Evolutionary conservation across 2,113 vertebrate species (phyloP), one percentile per base, ranked within the genome.

Genomic region (Oreochromis aureus): DNA sequence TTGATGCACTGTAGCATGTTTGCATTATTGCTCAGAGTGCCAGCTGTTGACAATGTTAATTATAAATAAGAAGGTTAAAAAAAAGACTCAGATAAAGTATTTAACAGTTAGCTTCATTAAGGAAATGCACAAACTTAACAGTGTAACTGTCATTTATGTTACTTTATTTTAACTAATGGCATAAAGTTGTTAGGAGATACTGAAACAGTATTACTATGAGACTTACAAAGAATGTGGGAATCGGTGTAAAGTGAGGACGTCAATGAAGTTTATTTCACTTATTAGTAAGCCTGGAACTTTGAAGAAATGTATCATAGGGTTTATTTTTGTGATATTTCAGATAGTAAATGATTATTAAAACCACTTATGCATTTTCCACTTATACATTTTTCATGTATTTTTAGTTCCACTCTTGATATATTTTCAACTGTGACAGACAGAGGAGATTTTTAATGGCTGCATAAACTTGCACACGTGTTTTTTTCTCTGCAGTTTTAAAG

Each of bases 401-500:
- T 41, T 24, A 36, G 15, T 19, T 81, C 7, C 5, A 41, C 59
- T 46, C 32, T 80, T 90, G 22, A 36, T 84, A 30, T 41, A 5
- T 34, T 80, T 89, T 78, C 18, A 89, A 39, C 34, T 9, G 55
- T 71, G 22, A 83, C 11, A 79, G 59, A 82, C 34, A 51, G 36
- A 30, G 61, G 36, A 86, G n/a, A 2, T 27, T 73, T 30, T 80
- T 80, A 66, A 41, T 86, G 22, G 10, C 61, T 85, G 84, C 32
- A 63, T 61, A n/a, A 41, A 69, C 76, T 80, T 69, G 66, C 46
- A 16, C 4, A 4, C 2, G 9, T n/a, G n/a, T 80, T 46, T n/a
- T 80, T 46, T 89, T 80, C 36, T 84, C 59, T 91, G 18, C 53
- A 46, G 16, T 87, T 90, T 86, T 85, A 80, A 87, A 90, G 82